phyloP scores from a whole-genome alignment of 2,113 vertebrate genomes.

The Ammodytes marinus region DNA sequence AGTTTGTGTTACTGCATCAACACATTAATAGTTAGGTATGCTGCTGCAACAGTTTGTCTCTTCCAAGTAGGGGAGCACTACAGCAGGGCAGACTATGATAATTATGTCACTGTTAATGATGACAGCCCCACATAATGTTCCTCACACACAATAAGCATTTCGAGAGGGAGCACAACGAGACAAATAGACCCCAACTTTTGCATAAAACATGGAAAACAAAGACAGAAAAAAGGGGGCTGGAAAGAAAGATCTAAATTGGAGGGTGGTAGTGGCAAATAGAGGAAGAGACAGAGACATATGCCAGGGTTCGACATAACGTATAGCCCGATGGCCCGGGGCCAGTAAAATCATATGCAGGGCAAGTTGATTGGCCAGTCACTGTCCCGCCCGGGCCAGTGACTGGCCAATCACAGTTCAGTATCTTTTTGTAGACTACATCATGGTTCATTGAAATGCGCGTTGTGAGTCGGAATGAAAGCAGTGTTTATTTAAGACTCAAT shows the following conservation, averaged over 20 bases:
- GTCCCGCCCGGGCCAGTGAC: no score
- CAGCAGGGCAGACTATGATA: background rate
- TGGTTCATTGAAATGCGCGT: no score
- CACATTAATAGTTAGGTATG: background rate
- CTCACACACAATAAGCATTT: background rate
- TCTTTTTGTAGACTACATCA: no score
- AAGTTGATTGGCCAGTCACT: no score
- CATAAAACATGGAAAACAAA: background rate
- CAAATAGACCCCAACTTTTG: background rate
- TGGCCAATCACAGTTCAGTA: no score
- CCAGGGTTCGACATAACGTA: no score
- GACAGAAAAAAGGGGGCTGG: background rate
- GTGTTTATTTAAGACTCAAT: no score
- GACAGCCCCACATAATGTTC: background rate
- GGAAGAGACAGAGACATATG: background rate
- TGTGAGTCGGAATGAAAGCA: no score
- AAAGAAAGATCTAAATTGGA: background rate
- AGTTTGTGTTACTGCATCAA: background rate
- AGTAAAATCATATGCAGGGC: no score
- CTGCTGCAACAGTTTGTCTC: background rate
- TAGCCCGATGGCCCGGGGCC: no score
- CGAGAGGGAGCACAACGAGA: background rate
- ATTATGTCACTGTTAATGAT: background rate
- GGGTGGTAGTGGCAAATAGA: background rate
- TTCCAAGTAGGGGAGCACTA: background rate